These are phyloP conservation scores for Cyphomyrmex costatus DNA, from an alignment of 1,140 invertebrate genomes.

Conservation along the genomic window DNA sequence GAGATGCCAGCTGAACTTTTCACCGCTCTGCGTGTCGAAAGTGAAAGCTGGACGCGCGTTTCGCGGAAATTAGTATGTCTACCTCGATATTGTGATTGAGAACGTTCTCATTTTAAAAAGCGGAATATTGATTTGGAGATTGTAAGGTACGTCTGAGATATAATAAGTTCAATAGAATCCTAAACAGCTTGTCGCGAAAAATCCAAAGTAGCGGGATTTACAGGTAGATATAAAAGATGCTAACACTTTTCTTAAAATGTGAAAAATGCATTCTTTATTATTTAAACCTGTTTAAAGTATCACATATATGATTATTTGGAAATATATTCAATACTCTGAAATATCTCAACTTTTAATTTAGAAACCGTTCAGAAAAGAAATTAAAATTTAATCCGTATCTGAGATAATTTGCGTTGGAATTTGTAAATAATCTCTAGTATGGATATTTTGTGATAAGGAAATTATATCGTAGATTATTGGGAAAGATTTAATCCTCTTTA, in stretches of 20 bases:
- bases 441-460: not conserved
- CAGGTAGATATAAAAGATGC: not conserved
- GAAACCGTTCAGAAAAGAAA: not conserved
- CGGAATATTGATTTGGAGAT: not conserved
- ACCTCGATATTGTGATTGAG: conserved; percentile 19
- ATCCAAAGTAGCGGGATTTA: not conserved
- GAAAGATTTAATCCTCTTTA: conserved; percentile 28
- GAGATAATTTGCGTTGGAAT: not conserved
- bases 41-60: conserved; percentile 15
- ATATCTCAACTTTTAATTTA: not conserved
- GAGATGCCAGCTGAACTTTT: conserved; percentile 43
- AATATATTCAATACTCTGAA: not conserved
- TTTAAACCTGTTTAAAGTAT: not conserved
- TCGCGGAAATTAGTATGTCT: conserved; percentile 44
- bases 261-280: not conserved
- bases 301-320: not conserved
- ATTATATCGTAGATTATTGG: not conserved
- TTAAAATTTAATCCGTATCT: conserved; percentile 1
- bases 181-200: not conserved
- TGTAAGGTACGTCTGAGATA: not conserved
- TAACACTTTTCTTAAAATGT: not conserved
- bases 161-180: conserved; percentile 8
- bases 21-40: conserved; percentile 32
- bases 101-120: conserved; percentile 14
- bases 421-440: conserved; percentile 12